These are phyloP conservation scores for Enteromius treurensis DNA, from an alignment of 2,797 vertebrate species.

Conservation along the genomic window DNA sequence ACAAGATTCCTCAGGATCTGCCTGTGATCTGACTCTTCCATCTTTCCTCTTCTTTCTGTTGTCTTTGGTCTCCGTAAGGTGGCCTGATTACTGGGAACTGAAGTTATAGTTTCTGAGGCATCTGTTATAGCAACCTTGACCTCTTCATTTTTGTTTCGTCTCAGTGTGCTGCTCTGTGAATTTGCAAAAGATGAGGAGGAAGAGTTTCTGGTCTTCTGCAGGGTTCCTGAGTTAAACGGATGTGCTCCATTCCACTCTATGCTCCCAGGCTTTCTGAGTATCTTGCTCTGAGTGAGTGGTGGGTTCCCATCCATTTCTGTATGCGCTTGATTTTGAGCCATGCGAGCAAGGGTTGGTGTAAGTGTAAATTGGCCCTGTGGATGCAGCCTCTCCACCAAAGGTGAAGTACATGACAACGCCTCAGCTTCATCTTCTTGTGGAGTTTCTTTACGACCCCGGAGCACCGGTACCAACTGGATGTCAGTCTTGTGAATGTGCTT, in stretches of 20 bases:
- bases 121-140: conserved; percentile 32
- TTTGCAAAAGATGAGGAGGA: conserved; percentile 65
- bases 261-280: conserved; percentile 74
- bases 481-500: conserved; percentile 92
- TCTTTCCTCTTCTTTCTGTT: conserved; percentile 60
- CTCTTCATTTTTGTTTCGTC: conserved; percentile 67
- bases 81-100: conserved; percentile 53
- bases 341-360: conserved; percentile 66
- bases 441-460: conserved; percentile 79
- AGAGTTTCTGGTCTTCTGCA: conserved; percentile 72
- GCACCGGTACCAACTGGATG: conserved; percentile 88
- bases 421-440: conserved; percentile 63
- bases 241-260: conserved; percentile 71
- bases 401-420: conserved; percentile 68
- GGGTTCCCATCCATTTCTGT: conserved; percentile 62
- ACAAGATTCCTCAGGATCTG: conserved; percentile 90
- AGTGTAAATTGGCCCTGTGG: conserved; percentile 64
- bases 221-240: conserved; percentile 68
- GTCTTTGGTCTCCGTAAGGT: conserved; percentile 78
- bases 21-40: conserved; percentile 75
- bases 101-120: conserved; percentile 40
- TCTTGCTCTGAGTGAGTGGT: conserved; percentile 63
- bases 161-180: conserved; percentile 61
- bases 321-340: conserved; percentile 80
- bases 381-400: conserved; percentile 59